Evolutionary conservation across 2,797 vertebrate genomes (phyloP), one percentile per base, ranked within the genome.

Genomic region (Galagoides demidoff): DNA sequence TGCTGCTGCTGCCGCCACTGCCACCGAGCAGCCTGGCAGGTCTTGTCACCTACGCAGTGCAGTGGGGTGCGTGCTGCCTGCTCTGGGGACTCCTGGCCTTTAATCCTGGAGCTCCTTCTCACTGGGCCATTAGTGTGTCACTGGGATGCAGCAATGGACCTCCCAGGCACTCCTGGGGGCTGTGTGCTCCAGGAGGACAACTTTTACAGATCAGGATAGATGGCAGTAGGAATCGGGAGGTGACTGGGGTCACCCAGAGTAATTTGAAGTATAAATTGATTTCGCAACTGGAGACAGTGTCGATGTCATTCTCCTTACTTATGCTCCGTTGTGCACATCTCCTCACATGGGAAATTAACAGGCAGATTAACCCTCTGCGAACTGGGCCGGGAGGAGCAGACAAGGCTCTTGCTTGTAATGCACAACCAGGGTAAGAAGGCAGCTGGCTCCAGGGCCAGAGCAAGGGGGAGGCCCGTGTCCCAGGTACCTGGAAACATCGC

Each of bases 291-390:
- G 91, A 97, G 92, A 95, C 85, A 79, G 90, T 96, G 43, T 87
- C 89, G 9, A 2, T 85, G 82, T 74, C 78, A 86, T 57, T 25
- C 52, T 95, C 92, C 89, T 97, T 83, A 63, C 97, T 97, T 95
- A 64, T 92, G 83, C 91, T 88, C 97, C 91, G 27, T 93, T 95
- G 81, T 97, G 45, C 92, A 29, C 85, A 95, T 92, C 92, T 97
- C 71, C 64, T 98, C 95, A 97, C 94, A 97, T 96, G 95, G 96
- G 98, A 98, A 98, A 98, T 97, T 97, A 98, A 97, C 88, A 92
- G 96, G 70, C 83, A 94, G 90, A 95, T 97, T 97, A 97, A 98
- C 96, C 52, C 43, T 90, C 10, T 37, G 29, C 23, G 0, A 97
- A 90, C 22, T 45, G 49, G 25, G 92, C 52, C 82, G 94, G 96